These are phyloP conservation scores for Hetaerina titia DNA, from an alignment of 2,888 invertebrate species.

Conservation along the genomic window DNA sequence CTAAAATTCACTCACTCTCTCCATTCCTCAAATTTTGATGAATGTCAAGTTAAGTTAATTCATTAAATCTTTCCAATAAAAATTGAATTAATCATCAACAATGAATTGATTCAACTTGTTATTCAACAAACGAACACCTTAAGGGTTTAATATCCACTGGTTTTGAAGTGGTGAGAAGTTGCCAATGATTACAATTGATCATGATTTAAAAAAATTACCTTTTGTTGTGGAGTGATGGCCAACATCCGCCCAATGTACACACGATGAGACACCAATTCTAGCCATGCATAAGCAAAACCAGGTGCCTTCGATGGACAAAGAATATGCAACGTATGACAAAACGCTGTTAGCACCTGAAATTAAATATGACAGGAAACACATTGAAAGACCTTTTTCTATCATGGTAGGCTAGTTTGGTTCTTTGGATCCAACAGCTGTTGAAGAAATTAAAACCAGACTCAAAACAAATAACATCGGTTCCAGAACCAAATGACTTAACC, in stretches of 20 bases:
- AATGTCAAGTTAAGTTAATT: not conserved
- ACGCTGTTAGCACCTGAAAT: slow-evolving; percentile 90
- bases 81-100: not conserved
- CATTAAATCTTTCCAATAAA: not conserved
- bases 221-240: slow-evolving; percentile 93
- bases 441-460: not conserved
- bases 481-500: not conserved
- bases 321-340: slow-evolving; percentile 96
- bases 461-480: no score
- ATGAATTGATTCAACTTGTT: not conserved
- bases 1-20: no score
- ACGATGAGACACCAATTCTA: slow-evolving; percentile 97
- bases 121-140: not conserved
- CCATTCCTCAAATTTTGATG: no score
- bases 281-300: slow-evolving; percentile 98
- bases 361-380: not conserved
- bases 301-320: slow-evolving; percentile 95
- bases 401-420: not conserved
- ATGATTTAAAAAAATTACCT: slow-evolving; percentile 77
- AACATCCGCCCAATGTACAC: slow-evolving; percentile 96
- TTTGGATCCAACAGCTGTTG: not conserved
- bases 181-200: not conserved
- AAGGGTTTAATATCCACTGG: not conserved
- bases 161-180: not conserved
- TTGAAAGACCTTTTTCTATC: not conserved